phyloP scores from a whole-genome alignment of 2,797 vertebrate species.

The Helarctos malayanus region DNA sequence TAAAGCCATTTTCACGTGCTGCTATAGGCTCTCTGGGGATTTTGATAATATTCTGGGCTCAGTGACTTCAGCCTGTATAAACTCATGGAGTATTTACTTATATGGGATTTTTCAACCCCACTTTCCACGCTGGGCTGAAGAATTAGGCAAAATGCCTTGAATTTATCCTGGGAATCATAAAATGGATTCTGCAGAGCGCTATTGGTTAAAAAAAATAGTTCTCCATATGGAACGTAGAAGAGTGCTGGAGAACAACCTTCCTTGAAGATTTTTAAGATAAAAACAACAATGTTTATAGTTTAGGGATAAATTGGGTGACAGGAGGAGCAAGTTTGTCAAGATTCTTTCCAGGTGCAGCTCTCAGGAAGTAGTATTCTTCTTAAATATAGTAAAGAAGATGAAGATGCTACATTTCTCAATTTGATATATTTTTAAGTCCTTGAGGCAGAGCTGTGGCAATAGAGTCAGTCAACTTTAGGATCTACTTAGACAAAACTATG shows the following conservation, averaged over 20 bases:
- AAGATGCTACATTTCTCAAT: not conserved
- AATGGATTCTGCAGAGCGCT: slow-evolving; percentile 64
- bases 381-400: not conserved
- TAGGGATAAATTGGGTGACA: not conserved
- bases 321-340: slow-evolving; percentile 17
- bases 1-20: slow-evolving; percentile 55
- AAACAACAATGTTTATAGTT: not conserved
- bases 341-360: not conserved
- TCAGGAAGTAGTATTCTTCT: not conserved
- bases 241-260: slow-evolving; percentile 61
- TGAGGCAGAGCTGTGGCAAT: not conserved
- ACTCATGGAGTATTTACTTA: slow-evolving; percentile 73
- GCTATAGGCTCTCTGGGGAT: slow-evolving; percentile 59
- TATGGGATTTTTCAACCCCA: slow-evolving; percentile 72
- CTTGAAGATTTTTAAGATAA: slow-evolving; percentile 42
- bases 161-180: slow-evolving; percentile 73
- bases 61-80: slow-evolving; percentile 61
- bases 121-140: slow-evolving; percentile 65
- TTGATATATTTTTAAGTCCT: not conserved
- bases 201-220: slow-evolving; percentile 72
- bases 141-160: slow-evolving; percentile 79
- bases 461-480: not conserved
- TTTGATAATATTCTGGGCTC: slow-evolving; percentile 52
- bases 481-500: not conserved
- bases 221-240: slow-evolving; percentile 52